Base-by-base conservation (phyloP, 2,888 invertebrate species). In the Chesias legatella region DNA sequence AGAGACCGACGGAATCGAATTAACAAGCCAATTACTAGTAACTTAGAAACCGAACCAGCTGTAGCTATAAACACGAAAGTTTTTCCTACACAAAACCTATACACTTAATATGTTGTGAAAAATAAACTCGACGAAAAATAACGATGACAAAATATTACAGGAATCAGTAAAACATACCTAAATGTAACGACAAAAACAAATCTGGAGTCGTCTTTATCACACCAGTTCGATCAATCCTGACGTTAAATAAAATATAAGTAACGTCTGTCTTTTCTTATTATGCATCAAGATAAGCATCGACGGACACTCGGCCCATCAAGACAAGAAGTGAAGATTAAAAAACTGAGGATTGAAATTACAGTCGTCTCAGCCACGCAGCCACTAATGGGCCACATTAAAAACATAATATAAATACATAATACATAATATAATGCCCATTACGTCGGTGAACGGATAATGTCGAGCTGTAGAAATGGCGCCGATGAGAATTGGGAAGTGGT, bases 221-320 rank as follows among this genome's bases (percentile, higher is more conserved):
- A 63, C 63, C 73, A 77, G 65, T 79, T 83, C 74, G 81, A 88
- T 88, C 88, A 79, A 71, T 21, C 72, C 73, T 77, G 84, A 83
- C 77, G 69, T 84, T 82, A 79, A 83, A 85, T 85, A 84, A 86
- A 85, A 84, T 86, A 80, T 86, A 86, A 83, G 82, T 79, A 73
- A 84, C 74, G 83, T 85, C 83, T 82, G 84, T 85, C 84, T 83
- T 79, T 77, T 83, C 79, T 82, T 86, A 85, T 86, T 86, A 85
- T 81, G 67, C 77, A 65, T 55, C 48, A 57, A 79, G 88, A 88
- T 88, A 85, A 81, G 77, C 65, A 85, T 86, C 86, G 58, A 83
- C 76, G 81, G 84, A 84, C 84, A 83, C 78, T 79, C 79, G 77
- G 75, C 77, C 81, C 83, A 85, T 85, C 85, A 84, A 73, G 79